Conservation (phyloP, 2,113 vertebrate species). For the Seriola dumerili region DNA sequence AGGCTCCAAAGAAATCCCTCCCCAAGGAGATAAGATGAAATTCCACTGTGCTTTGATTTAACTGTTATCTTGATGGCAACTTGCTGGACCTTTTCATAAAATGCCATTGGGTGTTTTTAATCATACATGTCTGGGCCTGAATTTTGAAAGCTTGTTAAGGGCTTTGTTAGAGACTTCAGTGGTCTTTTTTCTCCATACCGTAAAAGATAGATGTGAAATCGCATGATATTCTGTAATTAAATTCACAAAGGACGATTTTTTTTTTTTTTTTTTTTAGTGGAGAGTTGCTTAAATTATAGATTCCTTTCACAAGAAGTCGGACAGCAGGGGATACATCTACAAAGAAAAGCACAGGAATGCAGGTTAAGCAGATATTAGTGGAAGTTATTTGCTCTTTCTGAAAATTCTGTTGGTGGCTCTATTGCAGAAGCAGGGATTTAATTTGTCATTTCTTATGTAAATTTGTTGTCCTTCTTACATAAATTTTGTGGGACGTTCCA, state of each 20-base stretch:
- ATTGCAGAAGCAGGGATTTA: not conserved
- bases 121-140: constrained; percentile 16
- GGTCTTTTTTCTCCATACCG: not conserved
- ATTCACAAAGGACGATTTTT: constrained; percentile 60
- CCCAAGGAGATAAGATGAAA: constrained; percentile 46
- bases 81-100: constrained; percentile 19
- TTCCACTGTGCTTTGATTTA: constrained; percentile 50
- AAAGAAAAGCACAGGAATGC: constrained; percentile 13
- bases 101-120: constrained; percentile 25
- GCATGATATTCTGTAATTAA: constrained; percentile 60
- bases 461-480: constrained; percentile 7
- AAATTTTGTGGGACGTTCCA: not conserved
- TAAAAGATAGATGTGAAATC: constrained; percentile 3
- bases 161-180: not conserved
- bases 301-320: constrained; percentile 40
- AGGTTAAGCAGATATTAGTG: constrained; percentile 38
- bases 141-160: constrained; percentile 2
- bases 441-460: constrained; percentile 21
- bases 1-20: constrained; percentile 8
- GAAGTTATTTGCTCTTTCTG: constrained; percentile 21
- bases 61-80: constrained; percentile 40
- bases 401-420: constrained; percentile 6
- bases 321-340: constrained; percentile 31
- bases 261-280: constrained; percentile 6
- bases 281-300: constrained; percentile 51